These are phyloP conservation scores for Leptobrachium leishanense DNA, from an alignment of 2,113 vertebrate genomes.

Conservation along the genomic window DNA sequence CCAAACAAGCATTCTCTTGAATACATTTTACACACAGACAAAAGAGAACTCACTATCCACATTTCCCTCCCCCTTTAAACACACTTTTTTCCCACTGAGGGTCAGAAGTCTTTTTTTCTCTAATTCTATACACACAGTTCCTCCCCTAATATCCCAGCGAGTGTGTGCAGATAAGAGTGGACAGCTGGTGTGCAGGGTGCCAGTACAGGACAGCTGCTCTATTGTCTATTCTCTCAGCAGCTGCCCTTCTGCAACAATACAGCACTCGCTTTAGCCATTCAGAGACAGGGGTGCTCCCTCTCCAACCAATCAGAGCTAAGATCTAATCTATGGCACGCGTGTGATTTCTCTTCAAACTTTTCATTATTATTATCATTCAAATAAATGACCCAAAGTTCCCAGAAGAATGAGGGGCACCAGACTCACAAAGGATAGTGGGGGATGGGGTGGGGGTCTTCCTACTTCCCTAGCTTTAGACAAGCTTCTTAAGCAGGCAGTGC, in stretches of 20 bases:
- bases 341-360: conserved; percentile 87
- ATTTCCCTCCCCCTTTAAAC: conserved; percentile 62
- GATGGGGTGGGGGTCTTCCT: conserved; percentile 50
- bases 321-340: conserved; percentile 95
- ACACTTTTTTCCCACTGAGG: conserved; percentile 88
- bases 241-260: conserved; percentile 90
- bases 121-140: conserved; percentile 82
- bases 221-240: conserved; percentile 96
- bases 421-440: conserved; percentile 47
- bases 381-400: conserved; percentile 72
- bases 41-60: conserved; percentile 83
- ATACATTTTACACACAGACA: conserved; percentile 85
- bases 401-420: conserved; percentile 19
- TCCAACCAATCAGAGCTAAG: conserved; percentile 73
- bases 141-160: conserved; percentile 88
- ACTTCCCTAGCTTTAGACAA: conserved; percentile 63
- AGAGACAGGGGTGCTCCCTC: conserved; percentile 65
- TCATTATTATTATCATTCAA: conserved; percentile 77
- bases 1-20: conserved; percentile 81
- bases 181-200: conserved; percentile 99
- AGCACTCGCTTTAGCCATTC: conserved; percentile 79
- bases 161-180: conserved; percentile 97
- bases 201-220: conserved; percentile 98
- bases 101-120: conserved; percentile 91
- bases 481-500: conserved; percentile 66